Base-by-base conservation (phyloP, 2,113 vertebrate species). In the Elephantulus edwardii region DNA sequence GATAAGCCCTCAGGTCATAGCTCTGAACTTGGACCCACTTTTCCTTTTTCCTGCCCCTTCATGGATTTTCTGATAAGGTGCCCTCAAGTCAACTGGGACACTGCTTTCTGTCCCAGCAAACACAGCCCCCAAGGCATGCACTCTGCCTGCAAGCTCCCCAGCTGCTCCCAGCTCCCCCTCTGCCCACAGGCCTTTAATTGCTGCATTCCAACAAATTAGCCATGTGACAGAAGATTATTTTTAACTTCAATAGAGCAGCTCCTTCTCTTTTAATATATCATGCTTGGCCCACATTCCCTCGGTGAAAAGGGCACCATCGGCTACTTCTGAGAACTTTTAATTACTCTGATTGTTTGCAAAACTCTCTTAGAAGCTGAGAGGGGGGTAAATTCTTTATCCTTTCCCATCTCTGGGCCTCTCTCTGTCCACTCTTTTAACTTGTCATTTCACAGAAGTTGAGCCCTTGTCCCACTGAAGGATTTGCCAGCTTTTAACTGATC, bases 291-390 rank as follows among this genome's bases (percentile, higher is more conserved):
- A 24, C 86, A 83, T 66, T 72, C 87, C 17, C 75, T 83, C 42
- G 56, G 74, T 74, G 76, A 95, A 88, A 96, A 92, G 91, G 94
- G 95, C 93, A 80, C 86, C 56, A 79, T 76, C 78, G 91, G 93
- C 76, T 95, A 93, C 95, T 95, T 38, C 14, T 88, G 72, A 54
- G 94, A n/a, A 78, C 85, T 93, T 96, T 95, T 96, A 97, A 96
- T 95, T 92, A 96, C 85, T 93, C 92, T 84, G 72, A 95, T 97
- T 95, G 92, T 95, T 96, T 95, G 94, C 92, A 95, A 95, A 94
- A 93, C 88, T 94, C 91, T 91, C 86, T 94, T 94, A 95, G 94
- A 94, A 95, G 83, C 90, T 94, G 89, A 76, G 77, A 42, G 46
- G 54, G 54, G 54, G 8, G 28, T 5, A 30, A 11, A 80, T 71